A percentile compares a stretch with the other conserved stretches of the same genome.
These are phyloP conservation scores for Hylaeus volcanicus DNA, from an alignment of 1,140 invertebrate species.

Conservation along the genomic window DNA sequence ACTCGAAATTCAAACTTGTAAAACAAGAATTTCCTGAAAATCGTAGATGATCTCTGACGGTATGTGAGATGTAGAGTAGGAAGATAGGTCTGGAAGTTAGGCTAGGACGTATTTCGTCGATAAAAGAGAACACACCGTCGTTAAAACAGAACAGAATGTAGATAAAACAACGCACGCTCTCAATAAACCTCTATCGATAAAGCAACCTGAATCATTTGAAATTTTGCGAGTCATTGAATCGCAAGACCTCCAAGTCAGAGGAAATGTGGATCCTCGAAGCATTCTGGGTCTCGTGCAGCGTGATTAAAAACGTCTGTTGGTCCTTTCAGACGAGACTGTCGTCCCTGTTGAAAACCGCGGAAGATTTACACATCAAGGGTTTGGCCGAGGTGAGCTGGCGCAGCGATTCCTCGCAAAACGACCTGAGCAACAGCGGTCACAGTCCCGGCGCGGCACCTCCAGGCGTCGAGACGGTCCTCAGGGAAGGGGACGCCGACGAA, in stretches of 20 bases:
- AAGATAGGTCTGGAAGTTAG: no score
- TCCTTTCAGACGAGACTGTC: constrained; percentile 82
- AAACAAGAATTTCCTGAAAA: no score
- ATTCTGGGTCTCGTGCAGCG: not conserved
- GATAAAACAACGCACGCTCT: no score
- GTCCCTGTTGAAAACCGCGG: constrained; percentile 93
- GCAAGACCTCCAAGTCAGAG: not conserved
- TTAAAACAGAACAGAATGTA: no score
- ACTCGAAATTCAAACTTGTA: no score
- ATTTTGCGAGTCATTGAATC: no score
- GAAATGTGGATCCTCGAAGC: not conserved
- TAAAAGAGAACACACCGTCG: no score
- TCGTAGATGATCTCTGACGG: no score
- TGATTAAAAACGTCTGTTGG: constrained; percentile 33
- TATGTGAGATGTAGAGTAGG: no score
- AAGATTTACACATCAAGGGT: constrained; percentile 94
- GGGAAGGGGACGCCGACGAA: constrained; percentile 74
- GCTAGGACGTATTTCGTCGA: no score
- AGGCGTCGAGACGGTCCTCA: constrained; percentile 80
- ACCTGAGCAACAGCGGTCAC: constrained; percentile 75
- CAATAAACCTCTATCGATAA: no score
- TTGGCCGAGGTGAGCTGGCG: constrained; percentile 93
- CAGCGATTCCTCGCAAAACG: constrained; percentile 82
- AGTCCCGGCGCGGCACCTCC: constrained; percentile 74
- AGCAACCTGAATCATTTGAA: no score